A percentile compares a stretch with the other conserved stretches of the same genome.
Conservation (phyloP, 2,113 vertebrate genomes). For the Brachionichthys hirsutus region DNA sequence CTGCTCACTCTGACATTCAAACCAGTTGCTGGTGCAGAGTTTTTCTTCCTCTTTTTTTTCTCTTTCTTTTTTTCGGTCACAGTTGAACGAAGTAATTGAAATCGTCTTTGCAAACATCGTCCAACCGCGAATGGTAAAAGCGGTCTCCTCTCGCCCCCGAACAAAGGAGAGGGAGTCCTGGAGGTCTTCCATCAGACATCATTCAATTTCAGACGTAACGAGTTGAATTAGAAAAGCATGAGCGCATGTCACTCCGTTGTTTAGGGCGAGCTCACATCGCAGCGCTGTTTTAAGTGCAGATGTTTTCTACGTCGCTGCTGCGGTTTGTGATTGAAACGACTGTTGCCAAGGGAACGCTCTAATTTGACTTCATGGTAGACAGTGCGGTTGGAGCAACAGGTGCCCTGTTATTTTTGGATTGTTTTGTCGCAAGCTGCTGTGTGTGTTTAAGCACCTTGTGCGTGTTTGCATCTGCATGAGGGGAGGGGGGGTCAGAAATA, state of each 20-base stretch:
- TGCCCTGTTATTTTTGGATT: constrained; percentile 75
- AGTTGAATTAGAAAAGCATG: neutral
- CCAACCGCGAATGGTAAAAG: constrained; percentile 20
- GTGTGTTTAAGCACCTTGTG: constrained; percentile 47
- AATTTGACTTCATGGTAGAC: constrained; percentile 77
- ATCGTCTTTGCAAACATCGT: constrained; percentile 18
- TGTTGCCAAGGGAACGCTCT: constrained; percentile 74
- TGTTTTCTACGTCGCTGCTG: constrained; percentile 62
- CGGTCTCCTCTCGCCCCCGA: constrained; percentile 10
- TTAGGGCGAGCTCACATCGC: constrained; percentile 31
- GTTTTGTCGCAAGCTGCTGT: constrained; percentile 55
- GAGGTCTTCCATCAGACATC: constrained; percentile 12
- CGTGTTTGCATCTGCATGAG: constrained; percentile 68
- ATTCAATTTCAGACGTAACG: neutral
- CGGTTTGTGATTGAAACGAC: constrained; percentile 66
- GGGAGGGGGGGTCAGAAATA: constrained; percentile 73
- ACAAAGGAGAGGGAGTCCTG: neutral
- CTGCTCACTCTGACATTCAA: neutral
- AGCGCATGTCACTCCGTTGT: constrained; percentile 21
- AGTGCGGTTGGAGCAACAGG: constrained; percentile 78
- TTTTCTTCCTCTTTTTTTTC: neutral
- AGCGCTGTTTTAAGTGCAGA: constrained; percentile 47
- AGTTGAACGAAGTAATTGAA: constrained; percentile 17
- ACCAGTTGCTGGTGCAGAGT: neutral
- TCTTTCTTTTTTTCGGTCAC: constrained; percentile 8